Evolutionary conservation across 2,797 vertebrate species (phyloP).

Genomic region (Hypotaenidia okinawae): DNA sequence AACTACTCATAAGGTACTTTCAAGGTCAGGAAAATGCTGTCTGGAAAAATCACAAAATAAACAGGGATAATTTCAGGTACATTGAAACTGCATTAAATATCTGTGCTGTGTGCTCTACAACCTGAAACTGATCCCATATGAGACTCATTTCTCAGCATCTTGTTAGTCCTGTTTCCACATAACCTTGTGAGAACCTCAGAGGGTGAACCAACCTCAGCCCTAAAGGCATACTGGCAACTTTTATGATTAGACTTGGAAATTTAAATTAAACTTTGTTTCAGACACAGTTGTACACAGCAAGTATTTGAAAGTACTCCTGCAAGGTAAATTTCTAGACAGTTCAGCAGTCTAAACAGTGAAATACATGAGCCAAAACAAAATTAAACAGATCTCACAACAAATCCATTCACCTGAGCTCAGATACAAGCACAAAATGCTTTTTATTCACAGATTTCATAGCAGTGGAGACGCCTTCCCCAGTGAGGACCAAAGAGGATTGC

Average conservation of each 20-base stretch:
- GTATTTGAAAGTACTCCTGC: slow-evolving; percentile 30
- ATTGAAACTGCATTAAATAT: slow-evolving; percentile 54
- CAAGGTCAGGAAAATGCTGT: slow-evolving; percentile 43
- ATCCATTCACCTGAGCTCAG: not conserved
- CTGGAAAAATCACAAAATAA: not conserved
- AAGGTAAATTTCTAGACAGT: slow-evolving; percentile 41
- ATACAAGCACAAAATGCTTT: not conserved
- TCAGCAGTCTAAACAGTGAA: slow-evolving; percentile 38
- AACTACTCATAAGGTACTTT: slow-evolving; percentile 33
- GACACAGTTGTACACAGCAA: slow-evolving; percentile 21
- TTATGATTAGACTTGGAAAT: slow-evolving; percentile 53
- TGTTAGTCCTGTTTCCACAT: slow-evolving; percentile 60
- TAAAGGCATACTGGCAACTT: slow-evolving; percentile 19
- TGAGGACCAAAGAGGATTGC: not conserved
- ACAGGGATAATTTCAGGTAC: slow-evolving; percentile 26
- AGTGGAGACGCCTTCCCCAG: not conserved
- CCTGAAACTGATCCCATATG: slow-evolving; percentile 35
- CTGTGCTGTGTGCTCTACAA: not conserved
- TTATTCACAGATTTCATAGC: not conserved
- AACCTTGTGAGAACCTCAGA: slow-evolving; percentile 52
- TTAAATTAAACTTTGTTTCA: slow-evolving; percentile 62
- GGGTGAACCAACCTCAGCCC: not conserved
- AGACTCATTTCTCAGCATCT: slow-evolving; percentile 68
- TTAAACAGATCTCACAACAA: not conserved
- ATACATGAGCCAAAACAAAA: not conserved